These are phyloP conservation scores for Malthinus flaveolus DNA, from an alignment of 2,888 invertebrate genomes.

Conservation along the genomic window DNA sequence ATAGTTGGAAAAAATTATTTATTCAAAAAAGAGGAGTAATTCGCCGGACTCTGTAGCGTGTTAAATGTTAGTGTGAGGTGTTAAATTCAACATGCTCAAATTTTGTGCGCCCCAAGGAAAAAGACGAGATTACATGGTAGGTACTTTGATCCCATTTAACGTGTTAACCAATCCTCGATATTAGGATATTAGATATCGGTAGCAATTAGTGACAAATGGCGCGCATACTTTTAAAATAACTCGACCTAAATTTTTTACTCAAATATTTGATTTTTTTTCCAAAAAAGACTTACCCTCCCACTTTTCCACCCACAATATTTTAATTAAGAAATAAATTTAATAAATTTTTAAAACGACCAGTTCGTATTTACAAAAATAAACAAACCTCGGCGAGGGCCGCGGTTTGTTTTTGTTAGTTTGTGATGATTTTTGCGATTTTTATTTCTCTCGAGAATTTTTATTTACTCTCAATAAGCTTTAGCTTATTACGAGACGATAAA, in stretches of 20 bases:
- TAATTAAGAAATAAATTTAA: too few relatives aligned
- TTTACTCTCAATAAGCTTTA: too few relatives aligned
- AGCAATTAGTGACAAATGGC: conserved; percentile 1
- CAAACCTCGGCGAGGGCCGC: too few relatives aligned
- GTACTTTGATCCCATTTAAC: conserved; percentile 18
- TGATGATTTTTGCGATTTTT: too few relatives aligned
- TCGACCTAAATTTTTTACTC: not conserved
- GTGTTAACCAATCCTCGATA: not conserved
- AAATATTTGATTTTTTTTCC: not conserved
- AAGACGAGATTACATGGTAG: conserved; percentile 38
- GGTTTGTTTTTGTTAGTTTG: too few relatives aligned
- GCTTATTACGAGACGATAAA: too few relatives aligned
- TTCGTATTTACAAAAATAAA: too few relatives aligned
- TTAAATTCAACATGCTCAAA: conserved; percentile 48
- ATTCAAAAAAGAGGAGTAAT: conserved; percentile 2
- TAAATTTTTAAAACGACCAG: too few relatives aligned
- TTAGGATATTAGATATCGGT: conserved; percentile 1
- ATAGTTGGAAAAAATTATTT: not conserved
- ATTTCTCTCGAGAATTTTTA: too few relatives aligned
- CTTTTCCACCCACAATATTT: too few relatives aligned
- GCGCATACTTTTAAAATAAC: not conserved
- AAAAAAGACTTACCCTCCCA: too few relatives aligned
- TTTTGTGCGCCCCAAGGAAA: conserved; percentile 53
- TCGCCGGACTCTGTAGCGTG: conserved; percentile 12
- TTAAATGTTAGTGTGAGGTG: conserved; percentile 20